phyloP scores from a whole-genome alignment of 2,113 vertebrate species.

The Crotalus horridus region DNA sequence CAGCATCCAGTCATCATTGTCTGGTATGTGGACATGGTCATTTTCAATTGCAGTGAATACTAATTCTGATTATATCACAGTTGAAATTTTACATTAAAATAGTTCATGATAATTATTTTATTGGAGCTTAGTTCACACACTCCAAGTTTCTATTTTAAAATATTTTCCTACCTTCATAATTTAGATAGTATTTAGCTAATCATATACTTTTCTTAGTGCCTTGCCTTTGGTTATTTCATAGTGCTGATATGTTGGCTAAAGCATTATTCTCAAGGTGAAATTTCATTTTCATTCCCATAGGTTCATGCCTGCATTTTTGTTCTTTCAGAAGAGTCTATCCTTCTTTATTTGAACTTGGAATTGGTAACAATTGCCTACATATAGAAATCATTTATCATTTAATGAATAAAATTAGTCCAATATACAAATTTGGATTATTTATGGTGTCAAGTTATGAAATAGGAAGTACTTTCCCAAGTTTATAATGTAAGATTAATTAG shows the following conservation, averaged over 20 bases:
- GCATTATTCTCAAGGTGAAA: neutral
- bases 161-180: neutral
- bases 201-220: neutral
- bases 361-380: neutral
- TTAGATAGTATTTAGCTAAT: neutral
- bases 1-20: neutral
- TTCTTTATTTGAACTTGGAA: neutral
- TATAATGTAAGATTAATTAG: neutral
- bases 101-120: neutral
- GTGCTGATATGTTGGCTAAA: neutral
- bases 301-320: neutral
- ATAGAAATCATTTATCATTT: neutral
- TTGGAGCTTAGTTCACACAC: neutral
- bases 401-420: neutral
- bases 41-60: neutral
- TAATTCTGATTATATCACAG: neutral
- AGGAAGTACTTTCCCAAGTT: neutral
- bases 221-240: neutral
- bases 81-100: neutral
- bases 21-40: neutral
- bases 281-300: neutral
- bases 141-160: neutral
- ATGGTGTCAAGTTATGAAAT: neutral
- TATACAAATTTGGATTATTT: neutral
- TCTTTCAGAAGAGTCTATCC: neutral